Evolutionary conservation across 2,888 invertebrate genomes (phyloP).

Genomic region (Syritta pipiens): DNA sequence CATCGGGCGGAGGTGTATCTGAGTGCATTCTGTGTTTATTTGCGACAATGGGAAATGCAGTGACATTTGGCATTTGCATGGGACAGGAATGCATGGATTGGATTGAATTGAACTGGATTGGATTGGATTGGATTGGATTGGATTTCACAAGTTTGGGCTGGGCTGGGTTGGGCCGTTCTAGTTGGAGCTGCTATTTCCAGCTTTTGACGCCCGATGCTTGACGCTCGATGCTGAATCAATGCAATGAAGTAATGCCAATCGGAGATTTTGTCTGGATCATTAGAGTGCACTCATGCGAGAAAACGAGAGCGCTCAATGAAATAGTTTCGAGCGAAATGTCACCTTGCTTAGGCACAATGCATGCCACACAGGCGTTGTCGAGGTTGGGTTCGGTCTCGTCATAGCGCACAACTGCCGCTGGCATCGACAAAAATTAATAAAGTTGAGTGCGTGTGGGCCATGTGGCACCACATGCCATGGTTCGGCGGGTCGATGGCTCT

Average conservation of each 20-base stretch:
- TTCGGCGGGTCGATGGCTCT: no score
- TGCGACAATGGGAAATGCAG: conserved; percentile 50
- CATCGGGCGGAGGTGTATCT: conserved; percentile 8
- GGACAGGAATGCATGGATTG: conserved; percentile 32
- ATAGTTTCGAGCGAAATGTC: conserved; percentile 36
- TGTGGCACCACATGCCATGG: conserved; percentile 7
- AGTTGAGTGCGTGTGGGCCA: conserved; percentile 55
- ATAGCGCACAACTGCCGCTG: background rate
- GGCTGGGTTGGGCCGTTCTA: no score
- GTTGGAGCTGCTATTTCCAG: conserved; percentile 30
- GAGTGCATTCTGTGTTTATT: conserved; percentile 44
- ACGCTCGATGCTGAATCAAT: conserved; percentile 44
- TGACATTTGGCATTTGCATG: conserved; percentile 58
- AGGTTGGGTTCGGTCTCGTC: background rate
- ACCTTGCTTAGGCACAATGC: conserved; percentile 13
- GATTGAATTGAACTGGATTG: conserved; percentile 32
- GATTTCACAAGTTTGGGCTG: conserved; percentile 11
- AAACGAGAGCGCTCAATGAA: conserved; percentile 6
- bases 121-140: conserved; percentile 28
- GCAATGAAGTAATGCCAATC: conserved; percentile 38
- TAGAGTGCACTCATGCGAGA: conserved; percentile 41
- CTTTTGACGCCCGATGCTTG: no score
- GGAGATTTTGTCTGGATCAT: conserved; percentile 48
- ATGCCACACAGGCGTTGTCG: background rate
- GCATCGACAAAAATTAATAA: conserved; percentile 46